A percentile compares a stretch with the other conserved stretches of the same genome.
Evolutionary conservation across 2,113 vertebrate genomes (phyloP).

Genomic region (Aphyosemion australe): DNA sequence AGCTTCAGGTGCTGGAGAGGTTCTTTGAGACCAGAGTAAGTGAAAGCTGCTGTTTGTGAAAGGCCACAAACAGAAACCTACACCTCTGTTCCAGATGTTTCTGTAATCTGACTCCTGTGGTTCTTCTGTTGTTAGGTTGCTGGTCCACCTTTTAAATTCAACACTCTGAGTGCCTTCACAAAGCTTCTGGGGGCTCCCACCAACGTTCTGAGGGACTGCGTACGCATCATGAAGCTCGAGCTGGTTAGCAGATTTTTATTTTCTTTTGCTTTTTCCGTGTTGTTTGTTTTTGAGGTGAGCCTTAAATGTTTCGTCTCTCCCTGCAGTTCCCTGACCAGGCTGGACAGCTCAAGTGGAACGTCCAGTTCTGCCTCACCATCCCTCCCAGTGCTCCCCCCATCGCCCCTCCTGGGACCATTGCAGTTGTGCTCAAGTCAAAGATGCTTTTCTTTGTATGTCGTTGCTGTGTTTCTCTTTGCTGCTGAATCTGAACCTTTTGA

Average conservation of each 20-base stretch:
- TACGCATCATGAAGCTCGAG: slow-evolving; percentile 99
- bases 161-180: slow-evolving; percentile 98
- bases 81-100: not conserved
- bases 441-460: slow-evolving; percentile 99
- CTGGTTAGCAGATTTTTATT: slow-evolving; percentile 81
- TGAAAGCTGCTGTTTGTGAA: not conserved
- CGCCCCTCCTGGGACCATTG: slow-evolving; percentile 96
- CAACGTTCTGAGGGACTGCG: slow-evolving; percentile 96
- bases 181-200: slow-evolving; percentile 95
- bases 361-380: slow-evolving; percentile 99
- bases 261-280: not conserved
- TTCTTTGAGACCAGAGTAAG: slow-evolving; percentile 97
- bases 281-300: not conserved
- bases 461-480: not conserved
- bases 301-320: not conserved
- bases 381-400: slow-evolving; percentile 97
- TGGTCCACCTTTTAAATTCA: slow-evolving; percentile 98
- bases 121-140: slow-evolving; percentile 84
- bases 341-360: slow-evolving; percentile 95
- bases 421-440: slow-evolving; percentile 98
- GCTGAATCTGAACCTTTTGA: not conserved
- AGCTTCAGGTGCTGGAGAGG: slow-evolving; percentile 96
- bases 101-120: not conserved
- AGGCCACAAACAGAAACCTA: not conserved
- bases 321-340: slow-evolving; percentile 96